Evolutionary conservation across 35 echinoderm and acorn worm species (phyloP), one percentile per base, ranked within the genome.

Genomic region (Acanthaster planci): DNA sequence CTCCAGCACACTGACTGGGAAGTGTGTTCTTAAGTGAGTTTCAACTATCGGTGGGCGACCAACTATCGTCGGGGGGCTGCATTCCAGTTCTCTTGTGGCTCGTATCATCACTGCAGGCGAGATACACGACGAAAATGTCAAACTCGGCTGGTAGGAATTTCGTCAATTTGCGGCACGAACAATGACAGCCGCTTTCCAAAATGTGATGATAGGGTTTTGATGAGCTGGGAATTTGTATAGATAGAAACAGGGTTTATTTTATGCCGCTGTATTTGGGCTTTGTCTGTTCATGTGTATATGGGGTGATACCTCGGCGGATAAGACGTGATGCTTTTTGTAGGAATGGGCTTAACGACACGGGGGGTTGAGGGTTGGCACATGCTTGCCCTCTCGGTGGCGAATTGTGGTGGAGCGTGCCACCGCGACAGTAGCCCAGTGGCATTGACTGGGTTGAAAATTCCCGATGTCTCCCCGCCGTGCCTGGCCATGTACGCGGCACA

Each of bases 231-330:
- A 34, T n/a, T 47, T 56, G 22, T 34, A 37, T 83, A 10, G 56
- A 51, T 31, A 17, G 35, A 59, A 44, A 82, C 23, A 31, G 30
- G 56, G 34, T 54, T 83, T 56, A 37, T 60, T 40, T 30, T 44
- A 54, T n/a, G n/a, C n/a, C n/a, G n/a, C n/a, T n/a, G n/a, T n/a
- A n/a, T n/a, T n/a, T n/a, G n/a, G n/a, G n/a, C 18, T 38, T 37
- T 38, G n/a, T 30, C 35, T 29, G 38, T 77, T 93, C 80, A 93
- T 29, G 86, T 89, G 60, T 85, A 88, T 23, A 93, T 93, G 7
- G 92, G 84, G 84, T 93, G 92, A 80, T 89, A 93, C 55, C 92
- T 67, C 16, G 81, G 82, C 39, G 92, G 92, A 78, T 89, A 93
- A 44, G 68, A 85, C 72, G 92, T 78, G 9, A 93, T 68, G 21